A percentile compares a stretch with the other conserved stretches of the same genome.
These are phyloP conservation scores for Lithophane semibrunnea DNA, from an alignment of 2,888 invertebrate genomes.

Conservation along the genomic window DNA sequence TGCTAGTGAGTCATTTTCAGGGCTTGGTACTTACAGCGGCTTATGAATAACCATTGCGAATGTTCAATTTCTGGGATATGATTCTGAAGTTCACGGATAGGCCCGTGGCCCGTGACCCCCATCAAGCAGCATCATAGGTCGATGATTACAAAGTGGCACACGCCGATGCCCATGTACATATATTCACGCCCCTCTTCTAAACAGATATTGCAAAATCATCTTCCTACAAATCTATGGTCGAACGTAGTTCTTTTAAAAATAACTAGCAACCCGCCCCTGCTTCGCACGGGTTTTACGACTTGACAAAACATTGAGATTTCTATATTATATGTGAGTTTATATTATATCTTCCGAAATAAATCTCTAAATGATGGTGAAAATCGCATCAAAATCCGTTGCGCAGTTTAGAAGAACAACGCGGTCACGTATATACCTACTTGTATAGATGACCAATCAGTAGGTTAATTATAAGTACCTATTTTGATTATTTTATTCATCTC, in stretches of 20 bases:
- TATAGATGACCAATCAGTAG: background rate
- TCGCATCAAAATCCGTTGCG: background rate
- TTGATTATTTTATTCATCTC: constrained; percentile 1
- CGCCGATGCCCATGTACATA: background rate
- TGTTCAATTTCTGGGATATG: background rate
- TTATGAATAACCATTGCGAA: background rate
- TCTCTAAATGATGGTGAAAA: too few relatives aligned
- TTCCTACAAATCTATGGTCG: background rate
- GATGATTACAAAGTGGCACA: constrained; percentile 13
- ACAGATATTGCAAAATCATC: background rate
- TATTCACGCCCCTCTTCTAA: background rate
- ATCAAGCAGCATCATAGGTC: constrained; percentile 14
- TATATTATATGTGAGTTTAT: background rate
- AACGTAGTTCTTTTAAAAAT: background rate
- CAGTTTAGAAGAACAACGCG: background rate
- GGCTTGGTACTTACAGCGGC: background rate
- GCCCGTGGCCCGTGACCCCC: constrained; percentile 25
- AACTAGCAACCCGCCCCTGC: too few relatives aligned
- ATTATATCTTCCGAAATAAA: background rate
- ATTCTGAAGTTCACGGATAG: constrained; percentile 17
- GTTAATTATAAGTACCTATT: background rate
- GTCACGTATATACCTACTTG: background rate
- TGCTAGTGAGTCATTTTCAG: background rate
- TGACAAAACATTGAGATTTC: background rate
- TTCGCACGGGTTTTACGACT: background rate